Conservation (phyloP, 2,888 invertebrate species). For the Dione vanillae region DNA sequence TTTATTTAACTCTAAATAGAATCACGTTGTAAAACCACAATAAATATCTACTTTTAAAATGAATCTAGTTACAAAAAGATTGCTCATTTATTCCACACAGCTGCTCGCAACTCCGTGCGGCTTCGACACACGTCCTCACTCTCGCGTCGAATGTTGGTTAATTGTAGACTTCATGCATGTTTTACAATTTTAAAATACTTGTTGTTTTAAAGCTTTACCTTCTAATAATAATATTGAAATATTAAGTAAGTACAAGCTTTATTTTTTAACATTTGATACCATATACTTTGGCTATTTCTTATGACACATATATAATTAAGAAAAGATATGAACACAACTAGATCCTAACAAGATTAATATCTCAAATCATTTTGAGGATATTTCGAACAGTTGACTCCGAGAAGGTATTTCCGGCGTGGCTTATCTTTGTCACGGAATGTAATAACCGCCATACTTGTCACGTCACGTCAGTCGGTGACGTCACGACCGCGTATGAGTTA, state of each 20-base stretch:
- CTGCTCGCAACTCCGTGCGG: not conserved
- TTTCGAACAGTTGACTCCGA: conserved; percentile 7
- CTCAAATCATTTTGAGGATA: not conserved
- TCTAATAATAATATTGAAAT: not conserved
- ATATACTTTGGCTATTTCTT: too few relatives aligned
- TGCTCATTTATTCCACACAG: not conserved
- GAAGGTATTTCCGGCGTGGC: conserved; percentile 13
- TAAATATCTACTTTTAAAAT: not conserved
- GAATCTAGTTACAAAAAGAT: not conserved
- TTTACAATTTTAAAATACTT: not conserved
- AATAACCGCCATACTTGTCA: conserved; percentile 11
- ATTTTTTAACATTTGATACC: too few relatives aligned
- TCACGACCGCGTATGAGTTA: too few relatives aligned
- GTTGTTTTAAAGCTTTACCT: not conserved
- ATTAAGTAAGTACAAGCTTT: too few relatives aligned
- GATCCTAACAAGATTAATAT: not conserved
- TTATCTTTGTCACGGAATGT: conserved; percentile 25
- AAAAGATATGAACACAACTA: not conserved
- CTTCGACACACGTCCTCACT: not conserved
- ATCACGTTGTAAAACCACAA: too few relatives aligned
- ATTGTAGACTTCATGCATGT: not conserved
- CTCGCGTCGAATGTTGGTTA: conserved; percentile 3
- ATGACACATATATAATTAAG: too few relatives aligned
- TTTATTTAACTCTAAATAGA: too few relatives aligned
- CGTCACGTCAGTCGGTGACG: not conserved